Conservation (phyloP, 2,113 vertebrate genomes). For the Pluvialis apricaria region DNA sequence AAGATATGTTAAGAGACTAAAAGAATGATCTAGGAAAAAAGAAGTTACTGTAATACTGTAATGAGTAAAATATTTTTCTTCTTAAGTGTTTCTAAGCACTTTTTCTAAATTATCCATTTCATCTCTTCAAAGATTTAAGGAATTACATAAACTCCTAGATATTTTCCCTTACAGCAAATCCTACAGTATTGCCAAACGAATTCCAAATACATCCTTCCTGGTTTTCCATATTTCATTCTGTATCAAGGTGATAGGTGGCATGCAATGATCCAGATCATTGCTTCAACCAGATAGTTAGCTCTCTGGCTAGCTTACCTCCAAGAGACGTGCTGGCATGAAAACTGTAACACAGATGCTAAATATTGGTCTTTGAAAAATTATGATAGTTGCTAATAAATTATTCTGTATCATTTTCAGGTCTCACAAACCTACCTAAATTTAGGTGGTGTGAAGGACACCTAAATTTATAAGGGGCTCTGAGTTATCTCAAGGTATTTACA, state of each 20-base stretch:
- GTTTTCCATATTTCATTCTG: background rate
- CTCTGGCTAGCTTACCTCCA: background rate
- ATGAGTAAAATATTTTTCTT: background rate
- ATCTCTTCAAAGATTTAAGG: background rate
- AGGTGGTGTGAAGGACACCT: background rate
- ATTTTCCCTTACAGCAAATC: conserved; percentile 17
- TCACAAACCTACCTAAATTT: background rate
- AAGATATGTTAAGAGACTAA: background rate
- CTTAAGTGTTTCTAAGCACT: background rate
- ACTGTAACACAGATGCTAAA: background rate
- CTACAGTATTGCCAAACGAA: background rate
- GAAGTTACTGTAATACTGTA: background rate
- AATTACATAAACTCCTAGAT: background rate
- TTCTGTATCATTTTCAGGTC: background rate
- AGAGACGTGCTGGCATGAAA: background rate
- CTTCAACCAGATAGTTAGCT: background rate
- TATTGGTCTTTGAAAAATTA: background rate
- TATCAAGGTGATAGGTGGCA: background rate
- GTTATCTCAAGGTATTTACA: conserved; percentile 2
- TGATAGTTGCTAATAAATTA: background rate
- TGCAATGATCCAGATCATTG: background rate
- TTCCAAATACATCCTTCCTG: background rate
- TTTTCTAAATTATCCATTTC: background rate
- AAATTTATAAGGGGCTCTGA: background rate
- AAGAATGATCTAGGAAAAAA: background rate